phyloP scores from a whole-genome alignment of 2,797 vertebrate species.

The Ctenopoma multispine region DNA sequence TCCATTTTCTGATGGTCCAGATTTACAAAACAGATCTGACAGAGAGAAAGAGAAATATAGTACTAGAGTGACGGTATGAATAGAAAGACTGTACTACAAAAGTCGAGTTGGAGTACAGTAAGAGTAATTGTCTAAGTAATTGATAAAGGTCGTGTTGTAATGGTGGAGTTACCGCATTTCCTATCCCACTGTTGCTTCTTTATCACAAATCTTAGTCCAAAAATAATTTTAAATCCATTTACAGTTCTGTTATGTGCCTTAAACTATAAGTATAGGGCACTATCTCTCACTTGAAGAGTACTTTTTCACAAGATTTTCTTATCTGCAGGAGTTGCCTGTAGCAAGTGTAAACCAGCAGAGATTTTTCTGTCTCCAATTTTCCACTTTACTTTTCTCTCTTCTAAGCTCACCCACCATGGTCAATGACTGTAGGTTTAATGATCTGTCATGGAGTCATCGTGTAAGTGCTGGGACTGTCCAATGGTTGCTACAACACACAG shows the following conservation, averaged over 20 bases:
- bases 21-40: conserved; percentile 96
- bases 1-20: conserved; percentile 87
- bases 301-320: conserved; percentile 16
- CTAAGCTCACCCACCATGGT: conserved; percentile 24
- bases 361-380: conserved; percentile 11
- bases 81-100: not conserved
- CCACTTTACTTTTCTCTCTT: conserved; percentile 1
- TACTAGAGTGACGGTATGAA: not conserved
- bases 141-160: not conserved
- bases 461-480: conserved; percentile 51
- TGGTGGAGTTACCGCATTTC: not conserved
- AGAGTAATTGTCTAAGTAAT: not conserved
- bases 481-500: conserved; percentile 32
- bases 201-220: conserved; percentile 13
- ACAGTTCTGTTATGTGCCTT: conserved; percentile 14
- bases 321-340: conserved; percentile 21
- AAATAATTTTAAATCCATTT: not conserved
- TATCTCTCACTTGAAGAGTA: conserved; percentile 6
- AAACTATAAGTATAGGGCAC: conserved; percentile 12
- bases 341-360: conserved; percentile 25
- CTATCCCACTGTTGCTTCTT: conserved; percentile 5
- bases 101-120: not conserved
- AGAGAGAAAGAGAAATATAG: conserved; percentile 23
- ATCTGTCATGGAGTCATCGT: conserved; percentile 65
- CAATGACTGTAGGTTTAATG: conserved; percentile 59